Evolutionary conservation across 2,888 invertebrate genomes (phyloP).

Genomic region (Orthonychiurus folsomi): DNA sequence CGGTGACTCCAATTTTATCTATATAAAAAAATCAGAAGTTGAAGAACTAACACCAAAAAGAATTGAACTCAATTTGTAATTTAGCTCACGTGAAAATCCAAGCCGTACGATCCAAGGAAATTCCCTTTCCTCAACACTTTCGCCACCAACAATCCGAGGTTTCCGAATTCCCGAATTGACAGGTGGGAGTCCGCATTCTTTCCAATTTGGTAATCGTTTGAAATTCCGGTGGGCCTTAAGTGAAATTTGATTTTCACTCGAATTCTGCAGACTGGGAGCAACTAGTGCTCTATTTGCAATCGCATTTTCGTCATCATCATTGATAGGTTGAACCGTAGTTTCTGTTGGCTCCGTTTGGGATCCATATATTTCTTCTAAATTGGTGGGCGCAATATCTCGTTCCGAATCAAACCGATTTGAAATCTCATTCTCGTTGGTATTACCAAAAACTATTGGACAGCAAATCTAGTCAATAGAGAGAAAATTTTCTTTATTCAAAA

Average conservation of each 20-base stretch:
- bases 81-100: background rate
- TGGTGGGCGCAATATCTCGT: no score
- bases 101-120: background rate
- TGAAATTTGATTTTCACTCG: background rate
- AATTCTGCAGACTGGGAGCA: background rate
- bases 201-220: background rate
- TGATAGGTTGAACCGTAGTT: background rate
- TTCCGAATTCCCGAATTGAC: background rate
- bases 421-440: background rate
- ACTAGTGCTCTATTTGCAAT: background rate
- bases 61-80: no score
- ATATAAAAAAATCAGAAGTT: background rate
- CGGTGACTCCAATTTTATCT: background rate
- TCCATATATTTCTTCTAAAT: no score
- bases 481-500: background rate
- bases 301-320: background rate
- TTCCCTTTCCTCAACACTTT: background rate
- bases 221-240: background rate
- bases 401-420: no score
- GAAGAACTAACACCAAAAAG: no score
- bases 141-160: background rate
- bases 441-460: background rate
- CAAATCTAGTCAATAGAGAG: background rate
- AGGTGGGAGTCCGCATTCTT: background rate
- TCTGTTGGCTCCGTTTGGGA: background rate